Conservation (phyloP, 2,113 vertebrate species). For the Catagonus wagneri region DNA sequence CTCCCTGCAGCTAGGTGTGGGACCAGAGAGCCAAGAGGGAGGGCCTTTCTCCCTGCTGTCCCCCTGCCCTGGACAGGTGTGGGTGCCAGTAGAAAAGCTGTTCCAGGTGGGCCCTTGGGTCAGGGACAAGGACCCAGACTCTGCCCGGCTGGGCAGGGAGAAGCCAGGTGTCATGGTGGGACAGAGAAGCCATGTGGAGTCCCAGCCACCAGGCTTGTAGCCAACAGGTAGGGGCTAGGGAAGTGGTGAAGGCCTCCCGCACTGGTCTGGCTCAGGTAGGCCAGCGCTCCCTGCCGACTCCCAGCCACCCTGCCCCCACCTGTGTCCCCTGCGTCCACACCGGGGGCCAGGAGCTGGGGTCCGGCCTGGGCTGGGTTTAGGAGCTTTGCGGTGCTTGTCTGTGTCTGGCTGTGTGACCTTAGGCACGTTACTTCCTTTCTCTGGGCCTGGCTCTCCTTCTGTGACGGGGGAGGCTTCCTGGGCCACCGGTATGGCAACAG, state of each 20-base stretch:
- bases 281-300: not conserved
- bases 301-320: not conserved
- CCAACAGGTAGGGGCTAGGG: not conserved
- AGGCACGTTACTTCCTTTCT: not conserved
- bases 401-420: not conserved
- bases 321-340: not conserved
- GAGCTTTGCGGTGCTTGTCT: not conserved
- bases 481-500: not conserved
- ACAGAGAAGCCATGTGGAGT: not conserved
- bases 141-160: not conserved
- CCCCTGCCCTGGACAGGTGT: not conserved
- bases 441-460: constrained; percentile 16
- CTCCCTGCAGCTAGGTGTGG: not conserved
- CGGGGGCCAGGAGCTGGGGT: not conserved
- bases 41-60: not conserved
- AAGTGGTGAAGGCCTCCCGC: not conserved
- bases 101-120: not conserved
- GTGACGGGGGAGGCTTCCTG: not conserved
- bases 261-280: not conserved
- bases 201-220: not conserved
- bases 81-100: not conserved
- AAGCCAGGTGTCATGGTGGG: not conserved
- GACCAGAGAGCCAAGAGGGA: not conserved
- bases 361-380: not conserved
- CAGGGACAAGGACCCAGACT: not conserved